These are phyloP conservation scores for Anguilla anguilla DNA, from an alignment of 2,797 vertebrate genomes.

Conservation along the genomic window DNA sequence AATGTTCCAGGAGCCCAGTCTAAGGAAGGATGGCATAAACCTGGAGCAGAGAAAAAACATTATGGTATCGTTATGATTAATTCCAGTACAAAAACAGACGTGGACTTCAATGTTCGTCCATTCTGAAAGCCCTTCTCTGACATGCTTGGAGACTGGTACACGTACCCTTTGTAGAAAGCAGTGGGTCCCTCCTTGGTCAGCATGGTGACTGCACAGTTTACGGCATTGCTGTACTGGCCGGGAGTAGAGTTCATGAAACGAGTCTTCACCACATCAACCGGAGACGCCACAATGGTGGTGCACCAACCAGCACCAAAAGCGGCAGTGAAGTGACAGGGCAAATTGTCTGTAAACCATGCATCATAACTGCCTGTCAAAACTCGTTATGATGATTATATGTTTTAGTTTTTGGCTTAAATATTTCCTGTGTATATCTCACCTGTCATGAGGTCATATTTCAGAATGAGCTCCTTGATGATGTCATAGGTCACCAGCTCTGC, in stretches of 20 bases:
- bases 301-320: constrained; percentile 91
- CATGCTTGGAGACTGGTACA: not conserved
- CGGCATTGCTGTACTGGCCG: constrained; percentile 75
- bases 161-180: constrained; percentile 89
- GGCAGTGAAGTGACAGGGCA: constrained; percentile 90
- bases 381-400: not conserved
- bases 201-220: constrained; percentile 81
- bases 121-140: not conserved
- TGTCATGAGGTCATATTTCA: constrained; percentile 82
- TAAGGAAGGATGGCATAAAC: constrained; percentile 87
- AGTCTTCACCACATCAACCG: constrained; percentile 92
- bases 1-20: constrained; percentile 88
- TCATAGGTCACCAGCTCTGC: constrained; percentile 95
- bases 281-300: constrained; percentile 88
- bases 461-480: constrained; percentile 86
- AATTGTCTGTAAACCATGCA: constrained; percentile 71
- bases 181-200: constrained; percentile 77
- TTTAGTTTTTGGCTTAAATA: no score
- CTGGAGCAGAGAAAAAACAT: constrained; percentile 54
- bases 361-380: not conserved
- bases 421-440: constrained; percentile 64
- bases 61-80: not conserved
- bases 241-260: constrained; percentile 87
- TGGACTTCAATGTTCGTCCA: not conserved
- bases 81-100: not conserved